These are phyloP conservation scores for Torymus auratus DNA, from an alignment of 2,888 invertebrate genomes.

Conservation along the genomic window DNA sequence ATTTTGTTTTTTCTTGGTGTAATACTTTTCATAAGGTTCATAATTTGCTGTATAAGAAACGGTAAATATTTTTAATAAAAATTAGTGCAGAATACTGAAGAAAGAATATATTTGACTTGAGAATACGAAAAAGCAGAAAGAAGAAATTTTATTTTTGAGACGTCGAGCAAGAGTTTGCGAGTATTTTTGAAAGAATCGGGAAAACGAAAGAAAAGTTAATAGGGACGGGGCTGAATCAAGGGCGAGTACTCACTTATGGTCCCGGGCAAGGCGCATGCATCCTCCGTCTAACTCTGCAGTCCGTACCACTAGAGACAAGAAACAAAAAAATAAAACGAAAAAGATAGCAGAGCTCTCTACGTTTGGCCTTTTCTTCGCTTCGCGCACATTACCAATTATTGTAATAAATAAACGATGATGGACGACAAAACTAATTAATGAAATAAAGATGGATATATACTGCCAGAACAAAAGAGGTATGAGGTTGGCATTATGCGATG, in stretches of 20 bases:
- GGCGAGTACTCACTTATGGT: conserved; percentile 76
- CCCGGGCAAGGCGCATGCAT: conserved; percentile 77
- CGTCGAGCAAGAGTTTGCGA: neutral
- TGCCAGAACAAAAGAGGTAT: conserved; percentile 9
- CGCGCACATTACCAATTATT: conserved; percentile 55
- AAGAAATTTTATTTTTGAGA: too few relatives aligned
- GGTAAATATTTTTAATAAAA: too few relatives aligned
- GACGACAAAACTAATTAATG: conserved; percentile 53
- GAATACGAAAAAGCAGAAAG: too few relatives aligned
- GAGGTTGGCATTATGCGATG: conserved; percentile 12
- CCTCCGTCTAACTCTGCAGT: conserved; percentile 78
- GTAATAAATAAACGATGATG: conserved; percentile 16
- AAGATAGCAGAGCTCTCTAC: conserved; percentile 65
- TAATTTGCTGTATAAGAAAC: too few relatives aligned
- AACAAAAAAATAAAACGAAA: conserved; percentile 72
- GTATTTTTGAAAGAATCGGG: neutral
- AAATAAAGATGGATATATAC: conserved; percentile 50
- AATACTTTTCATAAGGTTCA: too few relatives aligned
- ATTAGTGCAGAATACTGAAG: too few relatives aligned
- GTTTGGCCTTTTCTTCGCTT: conserved; percentile 48
- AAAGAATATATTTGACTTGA: too few relatives aligned
- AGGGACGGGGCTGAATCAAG: conserved; percentile 62
- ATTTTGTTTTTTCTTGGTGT: too few relatives aligned
- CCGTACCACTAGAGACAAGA: conserved; percentile 77
- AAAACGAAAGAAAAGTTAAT: conserved; percentile 30